phyloP scores from a whole-genome alignment of 2,113 vertebrate species.

The Paralichthys olivaceus region DNA sequence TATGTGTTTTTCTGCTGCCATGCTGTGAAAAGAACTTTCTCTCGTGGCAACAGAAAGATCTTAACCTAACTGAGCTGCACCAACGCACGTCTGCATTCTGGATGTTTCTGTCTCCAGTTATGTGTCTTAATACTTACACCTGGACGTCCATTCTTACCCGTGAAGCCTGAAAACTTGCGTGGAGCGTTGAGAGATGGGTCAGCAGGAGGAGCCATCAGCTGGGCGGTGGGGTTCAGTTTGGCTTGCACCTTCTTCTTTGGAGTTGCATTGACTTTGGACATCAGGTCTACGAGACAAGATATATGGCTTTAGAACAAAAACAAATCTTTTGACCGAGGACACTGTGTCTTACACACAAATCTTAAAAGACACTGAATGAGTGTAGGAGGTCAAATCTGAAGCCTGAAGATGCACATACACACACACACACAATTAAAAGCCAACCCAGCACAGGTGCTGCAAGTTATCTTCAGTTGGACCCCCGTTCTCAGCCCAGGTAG shows the following conservation, averaged over 20 bases:
- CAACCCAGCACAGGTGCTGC: no score
- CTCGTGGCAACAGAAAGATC: no score
- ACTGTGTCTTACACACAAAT: no score
- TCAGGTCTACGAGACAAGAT: slow-evolving; percentile 82
- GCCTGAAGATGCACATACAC: no score
- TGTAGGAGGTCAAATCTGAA: not conserved
- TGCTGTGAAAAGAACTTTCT: not conserved
- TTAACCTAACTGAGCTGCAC: not conserved
- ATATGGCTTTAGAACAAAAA: not conserved
- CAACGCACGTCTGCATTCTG: not conserved
- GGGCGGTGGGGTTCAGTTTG: slow-evolving; percentile 85
- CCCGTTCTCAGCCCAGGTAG: no score
- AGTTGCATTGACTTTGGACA: slow-evolving; percentile 85
- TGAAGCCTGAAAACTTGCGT: slow-evolving; percentile 96
- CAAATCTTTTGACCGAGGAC: fast-evolving
- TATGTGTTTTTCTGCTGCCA: not conserved
- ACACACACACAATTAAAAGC: no score
- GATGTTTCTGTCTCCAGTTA: not conserved
- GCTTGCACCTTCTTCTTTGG: slow-evolving; percentile 94
- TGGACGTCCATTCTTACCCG: slow-evolving; percentile 80
- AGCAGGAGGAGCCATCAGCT: slow-evolving; percentile 78
- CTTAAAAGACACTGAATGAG: not conserved
- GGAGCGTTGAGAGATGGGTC: slow-evolving; percentile 84
- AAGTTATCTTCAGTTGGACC: no score
- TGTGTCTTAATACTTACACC: no score